Base-by-base conservation (phyloP, 1,140 invertebrate genomes). In the Aplysia californica region DNA sequence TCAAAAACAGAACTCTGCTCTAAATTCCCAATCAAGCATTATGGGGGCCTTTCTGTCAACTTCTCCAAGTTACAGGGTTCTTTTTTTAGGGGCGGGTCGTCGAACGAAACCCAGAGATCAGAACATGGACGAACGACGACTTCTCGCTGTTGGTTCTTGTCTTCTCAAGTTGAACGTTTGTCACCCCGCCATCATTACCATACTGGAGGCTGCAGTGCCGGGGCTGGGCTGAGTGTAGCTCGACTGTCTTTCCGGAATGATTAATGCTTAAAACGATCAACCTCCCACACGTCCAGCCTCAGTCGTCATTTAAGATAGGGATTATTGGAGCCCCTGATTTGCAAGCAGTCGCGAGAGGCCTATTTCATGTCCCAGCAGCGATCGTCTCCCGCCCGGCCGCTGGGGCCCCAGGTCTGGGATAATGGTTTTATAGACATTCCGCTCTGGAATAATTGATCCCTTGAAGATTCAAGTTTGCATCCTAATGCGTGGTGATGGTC, bases 401-500 rank as follows among this genome's bases (percentile, higher is more conserved):
- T 35, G 23, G 56, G 36, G 26, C 35, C 55, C 56, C 23, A 38
- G 33, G 58, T 59, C 33, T 26, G 31, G 33, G 56, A 35, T 72
- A 72, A 72, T 72, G 70, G 70, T 72, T 72, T 61, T 72, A 72
- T 35, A 55, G 70, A 61, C 70, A 72, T 56, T 61, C 55, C 59
- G 59, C 70, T 61, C 55, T 15, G 33, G 35, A 72, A 72, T 72
- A 72, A 61, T 59, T 72, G 70, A 72, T 72, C 70, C 70, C 70
- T 72, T 31, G 56, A 72, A 72, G 70, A 72, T 61, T 64, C 56
- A 61, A 61, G 70, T 72, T 72, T 72, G 70, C 70, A 72, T 72
- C 70, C 44, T 72, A 72, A 72, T 72, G 38, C 38, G 3, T 35
- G 23, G 6, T 61, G 70, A 72, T 72, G 70, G 70, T 58, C 56